Evolutionary conservation across 2,888 invertebrate genomes (phyloP).

Genomic region (Norana najaformis): DNA sequence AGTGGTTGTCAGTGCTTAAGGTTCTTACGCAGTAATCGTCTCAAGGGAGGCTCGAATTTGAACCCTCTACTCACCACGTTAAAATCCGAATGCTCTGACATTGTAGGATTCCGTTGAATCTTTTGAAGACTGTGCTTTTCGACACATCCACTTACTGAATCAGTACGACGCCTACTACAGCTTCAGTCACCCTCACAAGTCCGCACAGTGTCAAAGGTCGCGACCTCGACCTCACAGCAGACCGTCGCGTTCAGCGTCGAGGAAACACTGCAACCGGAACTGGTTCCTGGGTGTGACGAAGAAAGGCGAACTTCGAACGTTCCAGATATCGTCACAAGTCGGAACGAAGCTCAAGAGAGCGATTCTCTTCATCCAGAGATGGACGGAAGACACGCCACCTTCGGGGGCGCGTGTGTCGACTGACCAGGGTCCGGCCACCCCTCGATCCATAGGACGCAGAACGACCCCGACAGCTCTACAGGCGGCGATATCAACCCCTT

Average conservation of each 20-base stretch:
- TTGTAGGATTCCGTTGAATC: slow-evolving; percentile 14
- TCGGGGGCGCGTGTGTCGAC: background rate
- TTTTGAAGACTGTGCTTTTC: background rate
- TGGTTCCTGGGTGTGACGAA: slow-evolving; percentile 14
- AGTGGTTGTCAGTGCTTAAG: too few relatives aligned
- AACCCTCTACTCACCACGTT: too few relatives aligned
- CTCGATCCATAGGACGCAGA: background rate
- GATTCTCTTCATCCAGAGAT: slow-evolving; percentile 16
- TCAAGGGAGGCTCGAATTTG: too few relatives aligned
- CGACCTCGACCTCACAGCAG: background rate
- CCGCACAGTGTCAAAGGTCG: background rate
- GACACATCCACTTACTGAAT: background rate
- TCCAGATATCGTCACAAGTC: background rate
- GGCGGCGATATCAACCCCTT: background rate
- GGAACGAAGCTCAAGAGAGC: background rate
- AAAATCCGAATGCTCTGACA: too few relatives aligned
- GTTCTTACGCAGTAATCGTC: too few relatives aligned
- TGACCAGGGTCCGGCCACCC: background rate
- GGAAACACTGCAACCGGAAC: background rate
- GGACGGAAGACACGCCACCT: background rate
- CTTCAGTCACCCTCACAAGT: background rate
- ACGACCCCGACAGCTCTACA: background rate
- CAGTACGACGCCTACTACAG: slow-evolving; percentile 16
- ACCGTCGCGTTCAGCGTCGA: background rate
- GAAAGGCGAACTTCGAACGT: background rate